phyloP scores from a whole-genome alignment of 2,113 vertebrate genomes.

The Podiceps cristatus region DNA sequence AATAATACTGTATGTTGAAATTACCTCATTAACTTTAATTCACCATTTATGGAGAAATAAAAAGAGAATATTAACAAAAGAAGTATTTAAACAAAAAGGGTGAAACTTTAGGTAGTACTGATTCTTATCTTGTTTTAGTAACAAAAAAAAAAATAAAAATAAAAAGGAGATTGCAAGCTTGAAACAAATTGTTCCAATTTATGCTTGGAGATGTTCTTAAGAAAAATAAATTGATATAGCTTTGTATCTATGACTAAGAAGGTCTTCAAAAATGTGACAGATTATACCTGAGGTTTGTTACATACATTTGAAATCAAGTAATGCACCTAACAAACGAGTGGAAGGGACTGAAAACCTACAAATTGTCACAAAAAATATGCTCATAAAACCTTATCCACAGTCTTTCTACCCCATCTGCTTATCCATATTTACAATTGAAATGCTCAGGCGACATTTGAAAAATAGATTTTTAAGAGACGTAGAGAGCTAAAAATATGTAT shows the following conservation, averaged over 20 bases:
- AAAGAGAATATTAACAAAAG: neutral
- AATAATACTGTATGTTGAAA: neutral
- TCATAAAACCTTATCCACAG: neutral
- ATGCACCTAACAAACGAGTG: neutral
- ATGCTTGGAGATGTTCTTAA: neutral
- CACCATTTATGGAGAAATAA: neutral
- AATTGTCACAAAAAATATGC: neutral
- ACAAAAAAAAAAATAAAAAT: neutral
- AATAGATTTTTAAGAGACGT: neutral
- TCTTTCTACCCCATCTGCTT: neutral
- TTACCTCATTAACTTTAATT: neutral
- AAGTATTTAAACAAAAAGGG: neutral
- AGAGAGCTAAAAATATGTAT: neutral
- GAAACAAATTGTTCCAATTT: neutral
- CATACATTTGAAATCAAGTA: neutral
- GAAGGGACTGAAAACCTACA: neutral
- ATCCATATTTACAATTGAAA: constrained; percentile 9
- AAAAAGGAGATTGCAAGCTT: neutral
- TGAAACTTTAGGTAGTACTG: neutral
- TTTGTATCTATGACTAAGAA: neutral
- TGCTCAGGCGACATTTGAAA: neutral
- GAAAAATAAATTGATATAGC: neutral
- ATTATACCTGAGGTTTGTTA: neutral
- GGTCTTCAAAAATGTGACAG: neutral
- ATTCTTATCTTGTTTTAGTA: neutral